A percentile compares a stretch with the other conserved stretches of the same genome.
These are phyloP conservation scores for Pectinophora gossypiella DNA, from an alignment of 1,140 invertebrate species.

Conservation along the genomic window DNA sequence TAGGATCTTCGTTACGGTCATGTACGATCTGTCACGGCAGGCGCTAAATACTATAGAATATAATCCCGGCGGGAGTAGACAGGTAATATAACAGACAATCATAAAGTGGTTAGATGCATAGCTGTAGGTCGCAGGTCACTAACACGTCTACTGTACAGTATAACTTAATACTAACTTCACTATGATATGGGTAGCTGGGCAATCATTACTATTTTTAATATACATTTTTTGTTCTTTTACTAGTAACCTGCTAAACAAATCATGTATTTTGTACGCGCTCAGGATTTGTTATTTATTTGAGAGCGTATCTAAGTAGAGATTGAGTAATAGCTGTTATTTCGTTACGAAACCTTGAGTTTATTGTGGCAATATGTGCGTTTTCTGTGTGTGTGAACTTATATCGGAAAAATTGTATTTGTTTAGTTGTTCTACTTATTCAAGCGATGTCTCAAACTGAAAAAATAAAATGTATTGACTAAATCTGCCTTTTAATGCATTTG, in stretches of 20 bases:
- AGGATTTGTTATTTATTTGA: constrained; percentile 38
- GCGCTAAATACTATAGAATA: not conserved
- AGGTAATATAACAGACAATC: constrained; percentile 25
- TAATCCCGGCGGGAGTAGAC: constrained; percentile 23
- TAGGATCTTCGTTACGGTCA: constrained; percentile 8
- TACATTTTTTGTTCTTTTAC: constrained; percentile 40
- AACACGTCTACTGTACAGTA: constrained; percentile 64
- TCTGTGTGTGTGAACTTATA: constrained; percentile 38
- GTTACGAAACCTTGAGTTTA: constrained; percentile 12
- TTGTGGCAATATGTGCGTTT: constrained; percentile 25
- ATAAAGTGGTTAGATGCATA: constrained; percentile 45
- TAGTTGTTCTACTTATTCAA: not conserved
- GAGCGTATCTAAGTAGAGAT: constrained; percentile 30
- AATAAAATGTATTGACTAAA: constrained; percentile 56
- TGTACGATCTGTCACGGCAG: not conserved
- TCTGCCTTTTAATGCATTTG: constrained; percentile 70
- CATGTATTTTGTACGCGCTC: constrained; percentile 43
- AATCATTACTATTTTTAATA: constrained; percentile 69
- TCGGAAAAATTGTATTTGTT: constrained; percentile 18
- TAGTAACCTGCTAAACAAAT: constrained; percentile 42
- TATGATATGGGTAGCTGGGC: constrained; percentile 70
- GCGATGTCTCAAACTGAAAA: constrained; percentile 36
- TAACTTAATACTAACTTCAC: constrained; percentile 67
- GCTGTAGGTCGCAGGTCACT: constrained; percentile 54
- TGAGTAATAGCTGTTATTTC: constrained; percentile 35